Base-by-base conservation (phyloP, 1,140 invertebrate genomes). In the Drosophila neocordata region DNA sequence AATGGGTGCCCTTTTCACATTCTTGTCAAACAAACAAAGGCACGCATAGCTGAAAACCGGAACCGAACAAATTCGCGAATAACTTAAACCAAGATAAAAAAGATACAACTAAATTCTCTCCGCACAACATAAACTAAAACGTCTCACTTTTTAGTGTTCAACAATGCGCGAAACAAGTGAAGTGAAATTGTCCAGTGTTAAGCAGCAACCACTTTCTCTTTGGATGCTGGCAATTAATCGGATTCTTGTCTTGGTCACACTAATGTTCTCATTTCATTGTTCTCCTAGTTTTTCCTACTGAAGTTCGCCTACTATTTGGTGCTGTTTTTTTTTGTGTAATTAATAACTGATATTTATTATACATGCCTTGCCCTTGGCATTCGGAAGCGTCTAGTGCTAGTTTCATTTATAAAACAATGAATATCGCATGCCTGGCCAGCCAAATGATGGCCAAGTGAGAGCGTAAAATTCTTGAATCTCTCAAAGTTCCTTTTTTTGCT, bases 341-440 rank as follows among this genome's bases (percentile, higher is more conserved):
- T 87, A 78, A 77, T 63, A 56, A 68, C 63, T 69, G 6, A 15
- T 65, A 38, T 60, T 65, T 59, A 55, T 66, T 68, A 71, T 75
- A 75, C 65, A 67, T 58, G 57, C 59, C 27, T 13, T 60, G 53
- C 55, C 34, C 12, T 34, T 52, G 53, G 41, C 4, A 41, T 60
- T 58, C 69, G 12, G 62, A 61, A 35, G 67, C 35, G 57, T 35
- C 52, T 35, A 63, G 53, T 70, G 65, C 60, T 62, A 71, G 61
- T 82, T 88, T 73, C 63, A 69, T 63, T 69, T 57, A 70, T 73
- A 65, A 82, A 88, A 73, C 72, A 48, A 88, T 88, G 84, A 66
- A 65, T 69, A 69, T 69, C 27, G 44, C 27, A 44, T 31, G 18
- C 9, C 22, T 12, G 9, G 18, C 55, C 31, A 24, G 38, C 51